Evolutionary conservation across 1,140 invertebrate species (phyloP).

Genomic region (Zaprionus capensis): DNA sequence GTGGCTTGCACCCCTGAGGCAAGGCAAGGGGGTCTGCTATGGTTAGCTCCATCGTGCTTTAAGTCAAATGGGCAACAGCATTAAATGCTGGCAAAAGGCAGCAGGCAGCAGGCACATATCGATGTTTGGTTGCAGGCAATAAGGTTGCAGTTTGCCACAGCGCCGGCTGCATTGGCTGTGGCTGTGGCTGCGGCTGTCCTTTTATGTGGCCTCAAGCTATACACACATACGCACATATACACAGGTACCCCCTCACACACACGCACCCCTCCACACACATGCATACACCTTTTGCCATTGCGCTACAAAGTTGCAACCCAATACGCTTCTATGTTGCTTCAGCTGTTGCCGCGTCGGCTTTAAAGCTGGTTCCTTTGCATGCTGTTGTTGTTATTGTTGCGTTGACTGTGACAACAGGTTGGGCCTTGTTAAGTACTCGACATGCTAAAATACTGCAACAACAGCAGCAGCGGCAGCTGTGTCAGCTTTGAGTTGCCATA

Average conservation of each 20-base stretch:
- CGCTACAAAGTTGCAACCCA: constrained; percentile 16
- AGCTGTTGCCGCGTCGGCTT: constrained; percentile 52
- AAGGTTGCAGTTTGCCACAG: constrained; percentile 20
- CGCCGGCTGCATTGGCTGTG: neutral
- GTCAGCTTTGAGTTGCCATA: neutral
- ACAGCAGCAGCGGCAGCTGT: neutral
- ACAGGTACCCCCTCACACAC: neutral
- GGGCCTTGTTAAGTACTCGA: constrained; percentile 21
- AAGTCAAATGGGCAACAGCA: constrained; percentile 5
- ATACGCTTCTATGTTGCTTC: neutral
- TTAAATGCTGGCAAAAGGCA: constrained; percentile 7
- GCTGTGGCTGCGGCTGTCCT: constrained; percentile 8
- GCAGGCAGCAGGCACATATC: neutral
- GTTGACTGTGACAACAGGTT: constrained; percentile 25
- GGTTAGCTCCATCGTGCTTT: neutral
- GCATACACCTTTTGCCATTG: neutral
- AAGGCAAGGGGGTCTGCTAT: neutral
- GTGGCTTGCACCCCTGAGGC: neutral
- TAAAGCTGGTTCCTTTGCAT: constrained; percentile 42
- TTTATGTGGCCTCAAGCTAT: constrained; percentile 16
- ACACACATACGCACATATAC: neutral
- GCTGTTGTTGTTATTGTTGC: constrained; percentile 10
- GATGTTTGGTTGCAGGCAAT: constrained; percentile 28
- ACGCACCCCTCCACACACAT: neutral
- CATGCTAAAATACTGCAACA: constrained; percentile 8